Evolutionary conservation across 2,797 vertebrate genomes (phyloP).

Genomic region (Nannoperca australis): DNA sequence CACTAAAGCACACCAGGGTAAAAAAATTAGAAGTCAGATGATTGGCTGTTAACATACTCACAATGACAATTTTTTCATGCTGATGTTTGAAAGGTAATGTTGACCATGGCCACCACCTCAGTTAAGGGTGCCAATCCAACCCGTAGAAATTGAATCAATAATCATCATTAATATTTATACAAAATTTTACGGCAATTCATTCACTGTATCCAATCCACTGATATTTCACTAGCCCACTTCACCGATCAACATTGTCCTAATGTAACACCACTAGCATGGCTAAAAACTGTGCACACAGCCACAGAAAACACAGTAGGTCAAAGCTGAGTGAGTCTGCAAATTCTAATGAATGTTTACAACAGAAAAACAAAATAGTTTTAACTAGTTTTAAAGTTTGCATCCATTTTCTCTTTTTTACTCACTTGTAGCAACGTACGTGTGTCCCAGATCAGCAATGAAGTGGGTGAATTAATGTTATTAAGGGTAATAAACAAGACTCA

Average conservation of each 20-base stretch:
- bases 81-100: not conserved
- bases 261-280: not conserved
- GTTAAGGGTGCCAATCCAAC: not conserved
- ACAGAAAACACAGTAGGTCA: not conserved
- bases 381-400: not conserved
- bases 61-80: not conserved
- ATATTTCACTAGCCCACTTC: not conserved
- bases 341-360: no score
- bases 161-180: not conserved
- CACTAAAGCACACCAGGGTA: no score
- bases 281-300: not conserved
- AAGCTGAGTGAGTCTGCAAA: not conserved
- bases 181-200: not conserved
- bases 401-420: not conserved
- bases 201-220: no score
- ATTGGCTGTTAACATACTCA: no score
- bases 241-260: not conserved
- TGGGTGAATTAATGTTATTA: no score
- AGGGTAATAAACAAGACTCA: no score
- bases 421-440: no score
- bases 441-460: no score
- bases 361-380: not conserved
- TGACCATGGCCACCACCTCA: not conserved
- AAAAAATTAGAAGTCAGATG: not conserved
- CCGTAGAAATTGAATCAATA: not conserved